phyloP scores from a whole-genome alignment of 2,888 invertebrate species.

The Noctua janthina region DNA sequence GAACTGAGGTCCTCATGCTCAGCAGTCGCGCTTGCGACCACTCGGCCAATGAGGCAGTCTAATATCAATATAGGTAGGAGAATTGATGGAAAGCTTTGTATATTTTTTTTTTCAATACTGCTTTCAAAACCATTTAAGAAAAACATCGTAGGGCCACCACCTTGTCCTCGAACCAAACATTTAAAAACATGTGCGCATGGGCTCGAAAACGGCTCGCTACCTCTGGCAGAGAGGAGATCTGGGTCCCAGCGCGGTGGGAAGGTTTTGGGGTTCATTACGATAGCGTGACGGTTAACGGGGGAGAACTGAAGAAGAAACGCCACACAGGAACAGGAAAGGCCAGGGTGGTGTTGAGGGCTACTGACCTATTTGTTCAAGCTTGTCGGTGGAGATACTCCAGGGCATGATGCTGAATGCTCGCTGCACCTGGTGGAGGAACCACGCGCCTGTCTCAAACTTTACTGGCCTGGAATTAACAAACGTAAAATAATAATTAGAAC shows the following conservation, averaged over 20 bases:
- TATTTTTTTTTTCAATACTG: not conserved
- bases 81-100: not conserved
- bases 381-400: constrained; percentile 85
- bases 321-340: too few relatives aligned
- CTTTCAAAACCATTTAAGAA: not conserved
- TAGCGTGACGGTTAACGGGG: not conserved
- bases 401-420: constrained; percentile 86
- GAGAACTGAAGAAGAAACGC: not conserved
- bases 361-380: constrained; percentile 87
- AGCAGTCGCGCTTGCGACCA: too few relatives aligned
- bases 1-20: too few relatives aligned
- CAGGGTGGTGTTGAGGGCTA: not conserved
- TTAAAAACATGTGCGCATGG: not conserved
- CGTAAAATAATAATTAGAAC: not conserved
- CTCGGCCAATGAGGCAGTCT: too few relatives aligned
- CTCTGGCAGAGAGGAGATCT: not conserved
- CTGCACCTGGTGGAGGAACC: constrained; percentile 85
- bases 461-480: constrained; percentile 75
- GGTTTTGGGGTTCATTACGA: not conserved
- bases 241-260: not conserved
- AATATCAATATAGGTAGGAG: not conserved
- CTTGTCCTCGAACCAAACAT: not conserved
- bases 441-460: constrained; percentile 85
- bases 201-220: not conserved
- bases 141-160: not conserved